Evolutionary conservation across 2,113 vertebrate genomes (phyloP).

Genomic region (Corythaeola cristata): DNA sequence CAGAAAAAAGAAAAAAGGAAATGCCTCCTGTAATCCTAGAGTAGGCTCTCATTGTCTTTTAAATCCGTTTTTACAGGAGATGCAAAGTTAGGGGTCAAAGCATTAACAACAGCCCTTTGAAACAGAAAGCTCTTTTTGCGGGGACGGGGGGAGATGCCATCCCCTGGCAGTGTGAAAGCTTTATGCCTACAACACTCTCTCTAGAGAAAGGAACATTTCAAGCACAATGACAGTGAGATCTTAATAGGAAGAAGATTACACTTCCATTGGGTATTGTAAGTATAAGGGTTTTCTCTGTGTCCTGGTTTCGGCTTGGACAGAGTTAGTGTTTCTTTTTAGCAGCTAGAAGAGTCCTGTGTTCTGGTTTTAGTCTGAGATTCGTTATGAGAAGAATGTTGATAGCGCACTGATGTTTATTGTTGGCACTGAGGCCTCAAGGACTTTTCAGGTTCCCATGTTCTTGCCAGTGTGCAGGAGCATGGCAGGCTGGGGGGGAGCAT

Average conservation of each 20-base stretch:
- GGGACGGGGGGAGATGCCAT: not conserved
- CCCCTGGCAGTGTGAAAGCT: not conserved
- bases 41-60: not conserved
- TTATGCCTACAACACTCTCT: not conserved
- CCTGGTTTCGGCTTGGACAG: too few species aligned
- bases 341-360: too few species aligned
- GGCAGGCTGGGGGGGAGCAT: too few species aligned
- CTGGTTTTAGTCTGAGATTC: too few species aligned
- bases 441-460: too few species aligned
- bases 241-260: not conserved
- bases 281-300: not conserved
- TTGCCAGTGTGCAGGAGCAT: too few species aligned
- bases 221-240: not conserved
- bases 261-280: not conserved
- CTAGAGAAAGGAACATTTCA: not conserved
- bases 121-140: not conserved
- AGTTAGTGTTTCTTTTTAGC: too few species aligned
- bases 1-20: not conserved
- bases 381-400: too few species aligned
- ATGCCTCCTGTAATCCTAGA: not conserved
- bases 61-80: not conserved
- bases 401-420: too few species aligned
- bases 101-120: not conserved
- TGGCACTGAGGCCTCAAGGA: too few species aligned
- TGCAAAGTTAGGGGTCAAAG: not conserved